These are phyloP conservation scores for Pangasius mekongensis DNA, from an alignment of 2,797 vertebrate species.

Conservation along the genomic window DNA sequence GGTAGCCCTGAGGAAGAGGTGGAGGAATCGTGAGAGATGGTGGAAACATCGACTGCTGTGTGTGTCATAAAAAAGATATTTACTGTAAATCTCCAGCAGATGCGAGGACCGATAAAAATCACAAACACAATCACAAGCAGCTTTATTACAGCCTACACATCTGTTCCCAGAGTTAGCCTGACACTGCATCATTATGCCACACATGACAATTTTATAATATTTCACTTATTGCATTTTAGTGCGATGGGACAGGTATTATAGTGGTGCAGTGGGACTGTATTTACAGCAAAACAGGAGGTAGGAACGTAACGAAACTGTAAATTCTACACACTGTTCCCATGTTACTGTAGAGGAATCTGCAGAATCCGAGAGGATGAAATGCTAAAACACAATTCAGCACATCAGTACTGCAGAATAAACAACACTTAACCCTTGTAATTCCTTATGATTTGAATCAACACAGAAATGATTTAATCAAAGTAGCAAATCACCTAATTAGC, in stretches of 20 bases:
- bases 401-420: conserved; percentile 13
- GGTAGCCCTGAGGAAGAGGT: conserved; percentile 54
- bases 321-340: background rate
- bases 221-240: conserved; percentile 60
- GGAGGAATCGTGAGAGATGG: conserved; percentile 27
- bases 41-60: conserved; percentile 63
- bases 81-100: conserved; percentile 75
- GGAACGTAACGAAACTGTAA: conserved; percentile 21
- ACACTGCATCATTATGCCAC: conserved; percentile 47
- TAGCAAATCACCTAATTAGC: conserved; percentile 28
- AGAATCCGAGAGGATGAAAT: background rate
- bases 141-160: conserved; percentile 71
- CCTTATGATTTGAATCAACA: conserved; percentile 19
- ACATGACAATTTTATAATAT: conserved; percentile 55
- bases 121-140: conserved; percentile 75
- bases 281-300: conserved; percentile 31
- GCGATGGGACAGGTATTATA: conserved; percentile 43
- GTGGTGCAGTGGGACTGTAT: conserved; percentile 29
- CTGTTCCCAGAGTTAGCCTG: conserved; percentile 63
- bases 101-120: conserved; percentile 72
- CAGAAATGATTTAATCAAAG: conserved; percentile 17
- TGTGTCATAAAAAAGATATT: conserved; percentile 75
- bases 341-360: background rate
- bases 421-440: conserved; percentile 4
- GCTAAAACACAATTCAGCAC: background rate